Percentiles rank a stretch among this genome's conserved stretches.
Conservation (phyloP, 2,113 vertebrate genomes). For the Mustela lutreola region DNA sequence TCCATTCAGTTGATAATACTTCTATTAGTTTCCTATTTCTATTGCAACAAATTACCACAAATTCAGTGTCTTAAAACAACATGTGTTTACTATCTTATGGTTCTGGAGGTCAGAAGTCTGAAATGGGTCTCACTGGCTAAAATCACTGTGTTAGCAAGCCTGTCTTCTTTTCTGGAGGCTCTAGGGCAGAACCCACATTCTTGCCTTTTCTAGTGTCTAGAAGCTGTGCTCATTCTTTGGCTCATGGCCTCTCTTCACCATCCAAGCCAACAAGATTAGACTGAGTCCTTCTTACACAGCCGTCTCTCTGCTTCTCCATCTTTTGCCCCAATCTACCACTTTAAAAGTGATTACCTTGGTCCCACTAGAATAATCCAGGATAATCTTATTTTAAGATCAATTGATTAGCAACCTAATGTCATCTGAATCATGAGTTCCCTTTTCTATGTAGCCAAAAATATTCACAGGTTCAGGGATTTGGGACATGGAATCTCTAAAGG, state of each 20-base stretch:
- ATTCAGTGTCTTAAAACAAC: neutral
- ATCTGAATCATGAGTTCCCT: neutral
- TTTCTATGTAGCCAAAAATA: neutral
- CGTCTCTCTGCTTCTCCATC: neutral
- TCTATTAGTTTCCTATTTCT: neutral
- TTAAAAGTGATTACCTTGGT: neutral
- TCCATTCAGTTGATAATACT: neutral
- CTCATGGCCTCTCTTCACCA: neutral
- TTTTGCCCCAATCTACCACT: neutral
- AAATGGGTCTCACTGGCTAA: neutral
- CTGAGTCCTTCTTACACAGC: neutral
- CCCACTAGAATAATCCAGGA: neutral
- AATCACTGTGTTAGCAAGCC: neutral
- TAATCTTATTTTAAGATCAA: neutral
- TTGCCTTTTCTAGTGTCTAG: neutral
- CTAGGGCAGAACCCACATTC: neutral
- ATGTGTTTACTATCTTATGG: neutral
- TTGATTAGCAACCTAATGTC: neutral
- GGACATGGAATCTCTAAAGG: neutral
- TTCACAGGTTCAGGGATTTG: neutral
- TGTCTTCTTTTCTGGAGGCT: neutral
- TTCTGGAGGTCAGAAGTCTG: neutral
- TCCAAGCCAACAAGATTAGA: neutral
- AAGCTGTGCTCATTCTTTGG: neutral
- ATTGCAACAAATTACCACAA: neutral